Evolutionary conservation across 1,140 invertebrate genomes (phyloP).

Genomic region (Bombus turneri): DNA sequence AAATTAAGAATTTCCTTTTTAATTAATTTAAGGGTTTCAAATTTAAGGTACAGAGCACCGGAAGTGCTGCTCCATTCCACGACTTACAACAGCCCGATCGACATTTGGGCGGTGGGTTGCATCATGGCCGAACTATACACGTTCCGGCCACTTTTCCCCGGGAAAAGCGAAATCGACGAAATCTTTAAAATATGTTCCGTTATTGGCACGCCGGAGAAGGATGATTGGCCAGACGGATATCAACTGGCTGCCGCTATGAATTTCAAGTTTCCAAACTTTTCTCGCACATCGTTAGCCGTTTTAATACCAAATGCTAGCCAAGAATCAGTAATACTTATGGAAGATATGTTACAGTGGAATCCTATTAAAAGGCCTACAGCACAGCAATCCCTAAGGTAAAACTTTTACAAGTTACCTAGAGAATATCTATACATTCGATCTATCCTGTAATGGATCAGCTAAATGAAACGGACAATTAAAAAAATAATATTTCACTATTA

Average conservation of each 20-base stretch:
- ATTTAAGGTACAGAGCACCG: conserved; percentile 93
- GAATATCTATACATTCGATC: too few relatives aligned
- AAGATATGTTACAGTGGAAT: conserved; percentile 95
- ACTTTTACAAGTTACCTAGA: too few relatives aligned
- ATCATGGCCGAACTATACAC: conserved; percentile 99
- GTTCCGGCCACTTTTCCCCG: conserved; percentile 98
- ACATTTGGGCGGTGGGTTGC: conserved; percentile 98
- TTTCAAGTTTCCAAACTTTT: conserved; percentile 97
- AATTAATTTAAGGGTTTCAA: too few relatives aligned
- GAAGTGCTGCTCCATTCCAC: conserved; percentile 98
- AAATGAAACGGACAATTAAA: too few relatives aligned
- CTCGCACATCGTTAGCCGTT: conserved; percentile 89
- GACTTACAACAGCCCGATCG: conserved; percentile 97
- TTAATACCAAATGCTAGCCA: conserved; percentile 93
- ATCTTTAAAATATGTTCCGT: conserved; percentile 98
- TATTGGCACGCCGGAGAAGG: conserved; percentile 96
- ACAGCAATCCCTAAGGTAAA: conserved; percentile 91
- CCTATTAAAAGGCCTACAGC: conserved; percentile 96
- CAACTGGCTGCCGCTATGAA: conserved; percentile 96
- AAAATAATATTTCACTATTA: too few relatives aligned
- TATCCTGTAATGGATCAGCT: too few relatives aligned
- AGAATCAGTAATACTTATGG: conserved; percentile 92
- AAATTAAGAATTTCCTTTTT: not conserved
- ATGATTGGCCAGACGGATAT: conserved; percentile 97
- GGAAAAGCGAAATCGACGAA: conserved; percentile 98